Evolutionary conservation across 2,113 vertebrate species (phyloP).

Genomic region (Aphelocoma coerulescens): DNA sequence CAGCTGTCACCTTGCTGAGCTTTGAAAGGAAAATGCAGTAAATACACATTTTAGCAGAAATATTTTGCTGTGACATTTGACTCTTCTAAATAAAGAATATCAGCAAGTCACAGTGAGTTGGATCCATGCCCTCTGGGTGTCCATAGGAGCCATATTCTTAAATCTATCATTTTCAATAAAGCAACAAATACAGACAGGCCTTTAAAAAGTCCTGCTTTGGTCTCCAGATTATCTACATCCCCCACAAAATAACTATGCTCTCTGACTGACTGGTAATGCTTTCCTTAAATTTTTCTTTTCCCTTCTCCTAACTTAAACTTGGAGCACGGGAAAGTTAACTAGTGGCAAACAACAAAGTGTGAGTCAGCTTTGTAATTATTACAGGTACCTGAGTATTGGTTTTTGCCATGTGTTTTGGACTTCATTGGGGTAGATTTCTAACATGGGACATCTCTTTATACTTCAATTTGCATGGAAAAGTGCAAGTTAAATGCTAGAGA

Average conservation of each 20-base stretch:
- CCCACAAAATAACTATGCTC: neutral
- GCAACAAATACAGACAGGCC: neutral
- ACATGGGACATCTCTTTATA: neutral
- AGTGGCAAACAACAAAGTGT: neutral
- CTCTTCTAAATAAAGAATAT: conserved; percentile 41
- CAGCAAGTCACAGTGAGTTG: neutral
- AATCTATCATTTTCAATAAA: conserved; percentile 43
- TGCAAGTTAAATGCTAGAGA: neutral
- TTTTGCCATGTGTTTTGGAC: neutral
- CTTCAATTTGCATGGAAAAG: neutral
- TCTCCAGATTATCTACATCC: neutral
- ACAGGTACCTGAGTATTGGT: neutral
- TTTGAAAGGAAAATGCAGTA: conserved; percentile 37
- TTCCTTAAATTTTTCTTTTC: neutral
- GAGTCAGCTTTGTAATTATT: neutral
- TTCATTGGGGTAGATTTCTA: neutral
- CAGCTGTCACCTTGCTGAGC: conserved; percentile 53
- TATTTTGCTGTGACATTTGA: conserved; percentile 29
- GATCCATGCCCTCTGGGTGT: conserved; percentile 2
- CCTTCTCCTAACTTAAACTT: neutral
- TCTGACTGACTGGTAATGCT: neutral
- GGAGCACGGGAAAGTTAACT: neutral
- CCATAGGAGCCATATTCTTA: neutral
- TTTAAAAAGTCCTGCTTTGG: conserved; percentile 9
- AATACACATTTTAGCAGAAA: conserved; percentile 38